Percentiles rank a stretch among this genome's conserved stretches.
phyloP scores from a whole-genome alignment of 2,888 invertebrate genomes.

The Allolobophora icterica region DNA sequence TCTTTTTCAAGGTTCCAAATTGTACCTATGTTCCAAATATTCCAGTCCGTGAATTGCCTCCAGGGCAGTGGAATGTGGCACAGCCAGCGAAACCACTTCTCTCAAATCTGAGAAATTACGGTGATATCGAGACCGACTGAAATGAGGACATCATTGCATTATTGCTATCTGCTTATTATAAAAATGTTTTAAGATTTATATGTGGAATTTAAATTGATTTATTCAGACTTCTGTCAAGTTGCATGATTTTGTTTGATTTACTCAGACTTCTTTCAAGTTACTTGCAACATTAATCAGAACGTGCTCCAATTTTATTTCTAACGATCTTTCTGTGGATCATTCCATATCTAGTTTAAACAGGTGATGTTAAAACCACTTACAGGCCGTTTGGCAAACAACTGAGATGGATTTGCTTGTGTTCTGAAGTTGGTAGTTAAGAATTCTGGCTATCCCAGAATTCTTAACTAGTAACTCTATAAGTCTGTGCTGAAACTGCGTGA shows the following conservation, averaged over 20 bases:
- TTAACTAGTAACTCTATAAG: neutral
- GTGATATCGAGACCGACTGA: conserved; percentile 20
- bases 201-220: neutral
- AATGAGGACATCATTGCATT: neutral
- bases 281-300: neutral
- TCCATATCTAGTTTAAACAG: conserved; percentile 9
- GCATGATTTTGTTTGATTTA: no score
- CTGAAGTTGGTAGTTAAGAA: neutral
- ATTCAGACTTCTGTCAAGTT: neutral
- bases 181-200: neutral
- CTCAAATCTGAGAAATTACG: neutral
- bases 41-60: neutral
- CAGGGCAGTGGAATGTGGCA: neutral
- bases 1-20: conserved; percentile 17
- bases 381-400: neutral
- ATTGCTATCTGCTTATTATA: neutral
- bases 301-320: no score
- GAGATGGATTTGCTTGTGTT: neutral
- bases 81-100: neutral
- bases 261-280: neutral
- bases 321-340: neutral
- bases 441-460: neutral
- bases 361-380: conserved; percentile 1
- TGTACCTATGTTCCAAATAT: neutral
- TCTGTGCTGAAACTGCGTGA: neutral